Base-by-base conservation (phyloP, 2,888 invertebrate genomes). In the Corythucha ciliata region DNA sequence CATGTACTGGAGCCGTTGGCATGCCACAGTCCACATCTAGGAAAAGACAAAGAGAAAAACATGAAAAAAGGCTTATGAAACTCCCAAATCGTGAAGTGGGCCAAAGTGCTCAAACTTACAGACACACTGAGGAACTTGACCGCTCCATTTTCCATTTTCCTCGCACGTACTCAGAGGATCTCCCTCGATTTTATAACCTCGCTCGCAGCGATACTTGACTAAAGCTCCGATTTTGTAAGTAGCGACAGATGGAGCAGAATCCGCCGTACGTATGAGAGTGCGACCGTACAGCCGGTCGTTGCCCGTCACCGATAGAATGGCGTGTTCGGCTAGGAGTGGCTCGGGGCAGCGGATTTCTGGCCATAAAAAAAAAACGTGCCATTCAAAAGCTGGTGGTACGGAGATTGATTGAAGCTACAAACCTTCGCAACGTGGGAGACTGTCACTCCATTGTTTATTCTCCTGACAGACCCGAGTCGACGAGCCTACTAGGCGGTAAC, bases 241-340 rank as follows among this genome's bases (percentile, higher is more conserved):
- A 53, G 83, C 80, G 0, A 83, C 73, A 8, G 76, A 77, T 2
- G 75, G 65, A 2, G 75, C 73, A 53, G 76, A 77, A 45, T 83
- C 84, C 0, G 79, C 70, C 0, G 88, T 88, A 33, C 84, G 73
- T 58, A 89, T 83, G 16, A 88, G 70, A 0, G 89, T 88, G 22
- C 88, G 75, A 0, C 88, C 88, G 64, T 89, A 88, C 77, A 85
- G 83, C 45, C 92, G 75, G 66, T 92, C 92, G 65, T 91, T 92
- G 46, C 89, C 88, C 0, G 90, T 89, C 26, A 91, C 86, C 0
- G 90, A 88, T 0, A 90, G 74, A 20, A 90, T 84, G 57, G 89
- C 84, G 66, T 90, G 88, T 24, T 83, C 80, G 0, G 91, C 84
- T 24, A 88, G 72, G 2, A 80, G 70, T 0, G 92, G 91, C 62